Evolutionary conservation across 1,140 invertebrate species (phyloP), one percentile per base, ranked within the genome.

Genomic region (Globodera rostochiensis): DNA sequence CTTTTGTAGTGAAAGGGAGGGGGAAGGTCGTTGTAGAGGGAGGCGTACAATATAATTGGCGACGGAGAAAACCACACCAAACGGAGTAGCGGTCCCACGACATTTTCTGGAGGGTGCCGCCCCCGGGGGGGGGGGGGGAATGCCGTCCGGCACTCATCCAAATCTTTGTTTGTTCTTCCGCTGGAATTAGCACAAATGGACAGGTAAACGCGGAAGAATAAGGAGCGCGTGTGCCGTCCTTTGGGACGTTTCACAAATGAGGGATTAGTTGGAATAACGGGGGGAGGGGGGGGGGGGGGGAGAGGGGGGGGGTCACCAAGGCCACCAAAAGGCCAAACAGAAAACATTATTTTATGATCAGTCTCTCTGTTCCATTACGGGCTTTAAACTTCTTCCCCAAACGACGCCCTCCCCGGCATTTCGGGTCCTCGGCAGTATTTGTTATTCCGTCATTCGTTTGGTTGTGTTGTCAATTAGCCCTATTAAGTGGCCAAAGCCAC

Each of bases 31-130:
- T 71, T 47, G 69, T 36, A 36, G 36, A 36, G 21, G 25, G 19
- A 64, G 36, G 69, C 69, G 36, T 71, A 71, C 46, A 47, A 36
- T 71, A 36, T 71, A 71, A 71, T 71, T 71, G 69, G 69, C 69
- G 69, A 36, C 69, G 69, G 6, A 71, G 57, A 64, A 60, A 64
- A 64, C 57, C 57, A 4, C 69, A 47, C 69, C 69, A 47, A 71
- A 71, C 36, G 69, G 46, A 7, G n/a, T 6, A 19, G 25, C 11
- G 19, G 7, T 53, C 50, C 50, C 13, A 71, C n/a, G n/a, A 13
- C 69, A 71, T 25, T 36, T 25, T 25, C 15, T 19, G 57, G 57
- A 60, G 6, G 57, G 15, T 60, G 57, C 57, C 57, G 57, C 15
- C 57, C 11, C 11, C 5, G 57, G 15, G 3, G 15, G 57, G 57